A percentile compares a stretch with the other conserved stretches of the same genome.
These are phyloP conservation scores for Hirundo rustica DNA, from an alignment of 2,797 vertebrate genomes.

Conservation along the genomic window DNA sequence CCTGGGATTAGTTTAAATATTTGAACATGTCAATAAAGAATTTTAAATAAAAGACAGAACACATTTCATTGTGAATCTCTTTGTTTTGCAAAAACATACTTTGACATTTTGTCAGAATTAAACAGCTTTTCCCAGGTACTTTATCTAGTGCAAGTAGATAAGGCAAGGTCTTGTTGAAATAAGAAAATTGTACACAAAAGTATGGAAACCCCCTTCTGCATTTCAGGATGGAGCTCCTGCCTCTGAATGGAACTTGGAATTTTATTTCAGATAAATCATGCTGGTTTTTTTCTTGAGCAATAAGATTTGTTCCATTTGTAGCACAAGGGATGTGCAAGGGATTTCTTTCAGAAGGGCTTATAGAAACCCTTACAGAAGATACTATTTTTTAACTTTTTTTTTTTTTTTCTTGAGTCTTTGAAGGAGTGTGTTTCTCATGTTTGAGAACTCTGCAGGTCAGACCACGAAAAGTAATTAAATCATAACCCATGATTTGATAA, in stretches of 20 bases:
- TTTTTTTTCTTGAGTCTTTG: not conserved
- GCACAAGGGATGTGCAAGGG: not conserved
- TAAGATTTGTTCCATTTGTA: not conserved
- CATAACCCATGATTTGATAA: constrained; percentile 11
- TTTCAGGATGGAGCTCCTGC: constrained; percentile 3
- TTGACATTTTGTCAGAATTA: constrained; percentile 40
- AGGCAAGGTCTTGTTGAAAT: not conserved
- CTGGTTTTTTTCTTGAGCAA: not conserved
- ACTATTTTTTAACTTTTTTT: not conserved
- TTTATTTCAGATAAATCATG: not conserved
- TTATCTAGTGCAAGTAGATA: not conserved
- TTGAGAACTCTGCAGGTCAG: not conserved
- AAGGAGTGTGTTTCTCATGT: not conserved
- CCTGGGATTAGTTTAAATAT: constrained; percentile 47
- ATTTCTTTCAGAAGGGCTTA: not conserved
- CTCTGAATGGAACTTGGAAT: not conserved
- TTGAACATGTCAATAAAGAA: constrained; percentile 53
- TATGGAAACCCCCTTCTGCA: not conserved
- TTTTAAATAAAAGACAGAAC: constrained; percentile 37
- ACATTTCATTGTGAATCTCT: constrained; percentile 3
- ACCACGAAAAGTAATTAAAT: constrained; percentile 38
- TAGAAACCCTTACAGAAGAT: not conserved
- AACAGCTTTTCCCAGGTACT: constrained; percentile 16
- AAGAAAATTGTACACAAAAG: not conserved
- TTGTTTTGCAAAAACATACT: constrained; percentile 23